Conservation (phyloP, 2,797 vertebrate genomes). For the Rachycentron canadum region DNA sequence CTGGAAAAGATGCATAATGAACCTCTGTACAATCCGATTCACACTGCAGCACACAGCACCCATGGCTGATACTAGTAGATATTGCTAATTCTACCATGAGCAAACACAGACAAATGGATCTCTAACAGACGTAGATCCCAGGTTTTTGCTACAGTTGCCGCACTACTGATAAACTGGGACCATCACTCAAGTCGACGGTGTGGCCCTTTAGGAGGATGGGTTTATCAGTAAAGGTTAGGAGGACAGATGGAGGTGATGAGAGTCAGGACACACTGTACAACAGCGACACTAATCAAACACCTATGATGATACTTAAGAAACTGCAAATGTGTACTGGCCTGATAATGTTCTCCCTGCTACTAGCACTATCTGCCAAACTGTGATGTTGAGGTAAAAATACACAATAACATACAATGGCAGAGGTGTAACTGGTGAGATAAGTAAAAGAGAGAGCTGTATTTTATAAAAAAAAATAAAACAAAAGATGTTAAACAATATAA, state of each 20-base stretch:
- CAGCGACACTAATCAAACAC: slow-evolving; percentile 38
- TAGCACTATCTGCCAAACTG: not conserved
- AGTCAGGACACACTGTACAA: slow-evolving; percentile 27
- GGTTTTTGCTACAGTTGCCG: slow-evolving; percentile 30
- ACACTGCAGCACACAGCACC: slow-evolving; percentile 4
- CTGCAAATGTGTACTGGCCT: slow-evolving; percentile 33
- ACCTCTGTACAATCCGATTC: slow-evolving; percentile 22
- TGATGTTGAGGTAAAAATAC: not conserved
- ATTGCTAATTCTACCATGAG: slow-evolving; percentile 21
- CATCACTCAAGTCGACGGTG: slow-evolving; percentile 52
- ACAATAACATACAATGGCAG: not conserved
- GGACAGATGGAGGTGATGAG: slow-evolving; percentile 31
- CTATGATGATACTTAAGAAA: slow-evolving; percentile 29
- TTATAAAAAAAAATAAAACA: not conserved
- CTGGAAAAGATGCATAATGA: not conserved
- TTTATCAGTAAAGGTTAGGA: slow-evolving; percentile 55
- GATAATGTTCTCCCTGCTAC: slow-evolving; percentile 27
- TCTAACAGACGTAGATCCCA: slow-evolving; percentile 33
- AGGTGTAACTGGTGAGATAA: slow-evolving; percentile 9
- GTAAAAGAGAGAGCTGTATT: not conserved
- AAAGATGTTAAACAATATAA: not conserved
- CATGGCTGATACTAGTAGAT: slow-evolving; percentile 3
- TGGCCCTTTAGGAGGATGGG: slow-evolving; percentile 33
- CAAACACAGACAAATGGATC: slow-evolving; percentile 27
- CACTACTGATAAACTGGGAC: slow-evolving; percentile 47